These are phyloP conservation scores for Drosophila robusta DNA, from an alignment of 2,888 invertebrate species.

Conservation along the genomic window DNA sequence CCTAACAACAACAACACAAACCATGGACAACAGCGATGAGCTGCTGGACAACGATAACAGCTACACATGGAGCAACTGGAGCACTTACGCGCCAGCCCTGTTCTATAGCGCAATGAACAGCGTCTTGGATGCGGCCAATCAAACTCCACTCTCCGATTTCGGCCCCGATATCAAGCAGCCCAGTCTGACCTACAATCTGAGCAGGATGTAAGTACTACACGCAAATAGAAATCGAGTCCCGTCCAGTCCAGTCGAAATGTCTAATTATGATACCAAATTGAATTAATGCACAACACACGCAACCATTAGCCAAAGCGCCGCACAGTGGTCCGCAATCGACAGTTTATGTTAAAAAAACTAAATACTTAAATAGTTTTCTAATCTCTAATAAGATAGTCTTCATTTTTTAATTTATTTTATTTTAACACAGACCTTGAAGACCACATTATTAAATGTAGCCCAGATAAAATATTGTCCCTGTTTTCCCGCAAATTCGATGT, in stretches of 20 bases:
- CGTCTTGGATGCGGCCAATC: conserved; percentile 57
- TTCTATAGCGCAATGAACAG: conserved; percentile 66
- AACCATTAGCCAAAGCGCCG: conserved; percentile 4
- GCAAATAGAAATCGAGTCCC: not conserved
- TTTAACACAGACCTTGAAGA: no score
- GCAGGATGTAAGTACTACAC: conserved; percentile 56
- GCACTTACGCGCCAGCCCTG: conserved; percentile 60
- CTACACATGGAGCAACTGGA: conserved; percentile 69
- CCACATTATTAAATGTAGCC: no score
- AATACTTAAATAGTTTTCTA: no score
- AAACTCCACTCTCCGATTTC: conserved; percentile 53
- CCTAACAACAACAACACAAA: conserved; percentile 20
- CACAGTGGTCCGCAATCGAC: not conserved
- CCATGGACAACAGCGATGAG: conserved; percentile 49
- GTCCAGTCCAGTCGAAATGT: conserved; percentile 18
- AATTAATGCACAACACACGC: conserved; percentile 63
- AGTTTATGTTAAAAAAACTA: no score
- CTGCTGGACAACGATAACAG: conserved; percentile 32
- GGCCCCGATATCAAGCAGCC: conserved; percentile 28
- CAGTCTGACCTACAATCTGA: conserved; percentile 53
- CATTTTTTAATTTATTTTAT: no score
- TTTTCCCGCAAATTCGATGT: not conserved
- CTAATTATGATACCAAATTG: conserved; percentile 74
- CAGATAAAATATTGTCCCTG: not conserved
- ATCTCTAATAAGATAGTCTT: no score